These are phyloP conservation scores for Drosophila pullipes DNA, from an alignment of 2,888 invertebrate species.

Conservation along the genomic window DNA sequence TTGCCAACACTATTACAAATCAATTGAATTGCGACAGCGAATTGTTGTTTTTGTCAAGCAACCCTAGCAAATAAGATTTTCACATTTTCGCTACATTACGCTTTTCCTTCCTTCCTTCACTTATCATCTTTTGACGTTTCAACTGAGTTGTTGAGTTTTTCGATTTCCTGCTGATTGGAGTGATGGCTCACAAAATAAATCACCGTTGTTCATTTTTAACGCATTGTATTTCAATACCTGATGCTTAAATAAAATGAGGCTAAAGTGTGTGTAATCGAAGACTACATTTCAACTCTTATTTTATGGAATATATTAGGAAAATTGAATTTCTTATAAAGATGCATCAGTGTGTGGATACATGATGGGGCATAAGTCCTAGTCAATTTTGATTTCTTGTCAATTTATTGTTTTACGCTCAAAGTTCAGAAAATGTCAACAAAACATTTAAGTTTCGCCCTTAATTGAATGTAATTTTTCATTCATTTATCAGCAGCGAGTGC, in stretches of 20 bases:
- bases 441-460: conserved; percentile 60
- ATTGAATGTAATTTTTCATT: conserved; percentile 78
- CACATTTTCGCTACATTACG: conserved; percentile 16
- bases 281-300: background rate
- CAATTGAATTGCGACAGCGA: conserved; percentile 10
- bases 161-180: conserved; percentile 51
- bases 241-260: background rate
- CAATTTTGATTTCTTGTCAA: conserved; percentile 6
- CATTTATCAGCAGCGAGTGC: conserved; percentile 34
- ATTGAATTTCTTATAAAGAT: background rate
- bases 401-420: conserved; percentile 21
- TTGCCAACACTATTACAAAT: conserved; percentile 6
- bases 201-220: conserved; percentile 15
- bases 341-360: background rate
- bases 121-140: conserved; percentile 3
- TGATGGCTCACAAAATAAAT: conserved; percentile 38
- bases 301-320: background rate
- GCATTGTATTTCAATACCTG: conserved; percentile 4
- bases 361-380: background rate
- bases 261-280: background rate
- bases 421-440: conserved; percentile 41
- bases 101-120: background rate
- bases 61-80: conserved; percentile 12
- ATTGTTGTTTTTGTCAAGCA: conserved; percentile 1
- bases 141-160: conserved; percentile 19